Evolutionary conservation across 2,888 invertebrate species (phyloP).

Genomic region (Brassicogethes aeneus): DNA sequence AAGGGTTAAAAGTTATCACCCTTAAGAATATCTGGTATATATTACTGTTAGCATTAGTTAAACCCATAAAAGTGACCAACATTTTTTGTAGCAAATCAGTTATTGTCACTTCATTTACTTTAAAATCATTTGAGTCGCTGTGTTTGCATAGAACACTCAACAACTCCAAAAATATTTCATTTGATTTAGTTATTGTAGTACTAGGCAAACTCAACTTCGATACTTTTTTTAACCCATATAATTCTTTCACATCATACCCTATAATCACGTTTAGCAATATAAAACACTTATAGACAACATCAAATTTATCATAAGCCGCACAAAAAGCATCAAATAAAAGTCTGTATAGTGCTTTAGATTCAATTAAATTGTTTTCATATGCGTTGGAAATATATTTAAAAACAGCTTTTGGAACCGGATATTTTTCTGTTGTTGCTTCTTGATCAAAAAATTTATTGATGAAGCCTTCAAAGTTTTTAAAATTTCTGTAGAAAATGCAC

Average conservation of each 20-base stretch:
- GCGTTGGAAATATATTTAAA: background rate
- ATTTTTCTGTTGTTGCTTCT: background rate
- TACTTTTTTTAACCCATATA: background rate
- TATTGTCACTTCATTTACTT: conserved; percentile 24
- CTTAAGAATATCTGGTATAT: conserved; percentile 27
- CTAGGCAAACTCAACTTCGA: background rate
- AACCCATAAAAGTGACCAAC: conserved; percentile 22
- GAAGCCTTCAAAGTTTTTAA: conserved; percentile 17
- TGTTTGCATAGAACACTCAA: conserved; percentile 18
- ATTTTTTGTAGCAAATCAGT: conserved; percentile 28
- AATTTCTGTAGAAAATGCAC: conserved; percentile 25
- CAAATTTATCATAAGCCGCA: background rate
- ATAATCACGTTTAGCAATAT: background rate
- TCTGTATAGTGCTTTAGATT: background rate
- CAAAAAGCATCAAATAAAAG: background rate
- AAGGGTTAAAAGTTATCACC: conserved; percentile 31
- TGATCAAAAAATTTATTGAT: conserved; percentile 20
- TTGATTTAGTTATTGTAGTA: conserved; percentile 20
- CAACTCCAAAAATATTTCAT: conserved; percentile 21
- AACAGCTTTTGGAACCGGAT: background rate
- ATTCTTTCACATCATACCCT: background rate
- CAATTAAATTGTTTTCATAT: background rate
- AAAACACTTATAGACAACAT: background rate
- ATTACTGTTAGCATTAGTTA: conserved; percentile 20
- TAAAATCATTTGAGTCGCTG: conserved; percentile 14